Evolutionary conservation across 2,888 invertebrate species (phyloP).

Genomic region (Chaitophorus viminalis): DNA sequence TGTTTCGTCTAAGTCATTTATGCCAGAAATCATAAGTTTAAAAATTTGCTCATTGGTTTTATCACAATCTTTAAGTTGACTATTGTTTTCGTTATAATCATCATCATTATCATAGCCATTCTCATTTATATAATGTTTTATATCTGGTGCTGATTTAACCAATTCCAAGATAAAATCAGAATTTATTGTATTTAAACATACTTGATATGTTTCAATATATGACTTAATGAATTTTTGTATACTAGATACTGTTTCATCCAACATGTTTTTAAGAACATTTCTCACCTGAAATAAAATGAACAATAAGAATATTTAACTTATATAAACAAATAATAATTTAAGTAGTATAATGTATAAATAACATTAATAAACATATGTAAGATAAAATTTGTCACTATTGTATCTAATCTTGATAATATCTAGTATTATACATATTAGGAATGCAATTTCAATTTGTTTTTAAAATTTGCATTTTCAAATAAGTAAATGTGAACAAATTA

Average conservation of each 20-base stretch:
- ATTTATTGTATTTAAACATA: constrained; percentile 2
- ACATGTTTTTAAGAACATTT: neutral
- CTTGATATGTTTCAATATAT: neutral
- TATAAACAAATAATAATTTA: neutral
- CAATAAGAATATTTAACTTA: neutral
- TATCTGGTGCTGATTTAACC: neutral
- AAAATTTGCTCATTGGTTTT: neutral
- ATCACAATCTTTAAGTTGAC: neutral
- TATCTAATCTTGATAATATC: no score
- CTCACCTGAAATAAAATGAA: neutral
- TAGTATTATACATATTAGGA: no score
- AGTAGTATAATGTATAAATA: neutral
- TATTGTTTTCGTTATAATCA: neutral
- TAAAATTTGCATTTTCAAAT: no score
- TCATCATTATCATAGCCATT: neutral
- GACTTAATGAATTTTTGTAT: constrained; percentile 3
- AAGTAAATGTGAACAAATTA: no score
- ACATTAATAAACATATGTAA: no score
- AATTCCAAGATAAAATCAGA: neutral
- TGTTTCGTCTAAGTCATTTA: neutral
- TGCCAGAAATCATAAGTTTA: neutral
- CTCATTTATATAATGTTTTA: neutral
- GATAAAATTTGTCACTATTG: no score
- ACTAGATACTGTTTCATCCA: neutral
- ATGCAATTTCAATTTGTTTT: no score